phyloP scores from a whole-genome alignment of 2,797 vertebrate genomes.

The Podarcis lilfordi region DNA sequence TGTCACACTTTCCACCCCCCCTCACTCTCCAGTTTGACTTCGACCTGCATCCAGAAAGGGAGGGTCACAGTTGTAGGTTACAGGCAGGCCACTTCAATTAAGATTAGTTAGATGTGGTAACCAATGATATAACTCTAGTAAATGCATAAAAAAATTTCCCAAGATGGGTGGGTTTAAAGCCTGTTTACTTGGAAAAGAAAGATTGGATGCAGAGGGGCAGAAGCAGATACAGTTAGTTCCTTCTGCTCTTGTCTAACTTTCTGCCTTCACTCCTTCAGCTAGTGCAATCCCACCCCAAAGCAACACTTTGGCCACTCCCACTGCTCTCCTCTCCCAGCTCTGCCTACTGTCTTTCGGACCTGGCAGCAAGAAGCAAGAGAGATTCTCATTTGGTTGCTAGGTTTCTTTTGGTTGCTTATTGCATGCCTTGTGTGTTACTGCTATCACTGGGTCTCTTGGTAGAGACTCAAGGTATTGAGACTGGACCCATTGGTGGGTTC shows the following conservation, averaged over 20 bases:
- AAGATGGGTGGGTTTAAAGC: constrained; percentile 28
- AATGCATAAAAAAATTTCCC: neutral
- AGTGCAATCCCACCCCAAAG: neutral
- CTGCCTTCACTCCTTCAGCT: neutral
- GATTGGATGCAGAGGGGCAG: neutral
- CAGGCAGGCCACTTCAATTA: neutral
- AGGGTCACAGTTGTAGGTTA: neutral
- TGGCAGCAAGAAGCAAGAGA: neutral
- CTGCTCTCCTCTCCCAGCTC: neutral
- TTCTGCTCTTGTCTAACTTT: neutral
- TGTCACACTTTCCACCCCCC: neutral
- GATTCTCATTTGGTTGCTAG: neutral
- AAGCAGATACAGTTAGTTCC: accelerated
- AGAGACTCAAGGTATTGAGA: neutral
- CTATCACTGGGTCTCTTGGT: constrained; percentile 7
- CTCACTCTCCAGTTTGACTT: neutral
- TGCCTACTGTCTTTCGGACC: neutral
- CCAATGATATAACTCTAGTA: too few species aligned
- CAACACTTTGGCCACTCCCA: neutral
- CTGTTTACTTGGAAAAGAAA: neutral
- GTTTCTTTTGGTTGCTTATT: too few species aligned
- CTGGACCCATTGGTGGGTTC: neutral
- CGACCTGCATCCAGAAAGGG: neutral
- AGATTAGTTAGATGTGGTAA: neutral
- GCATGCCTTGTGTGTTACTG: too few species aligned